Conservation (phyloP, 2,797 vertebrate genomes). For the Netta rufina region DNA sequence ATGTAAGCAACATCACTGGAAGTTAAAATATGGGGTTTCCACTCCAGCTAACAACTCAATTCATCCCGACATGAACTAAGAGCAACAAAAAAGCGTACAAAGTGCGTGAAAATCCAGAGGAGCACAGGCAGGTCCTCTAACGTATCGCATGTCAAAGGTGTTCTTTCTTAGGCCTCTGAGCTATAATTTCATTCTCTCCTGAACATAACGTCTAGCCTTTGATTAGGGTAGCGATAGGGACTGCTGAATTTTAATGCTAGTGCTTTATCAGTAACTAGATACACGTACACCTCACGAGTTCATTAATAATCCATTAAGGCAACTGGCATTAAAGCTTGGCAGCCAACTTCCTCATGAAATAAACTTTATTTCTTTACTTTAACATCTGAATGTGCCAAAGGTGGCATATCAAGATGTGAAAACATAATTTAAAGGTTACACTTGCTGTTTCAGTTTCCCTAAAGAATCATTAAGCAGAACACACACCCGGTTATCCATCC, state of each 20-base stretch:
- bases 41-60: not conserved
- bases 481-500: not conserved
- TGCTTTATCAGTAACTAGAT: slow-evolving; percentile 60
- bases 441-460: not conserved
- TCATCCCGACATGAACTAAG: accelerated
- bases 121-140: not conserved
- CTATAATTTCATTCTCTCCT: not conserved
- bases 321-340: slow-evolving; percentile 45
- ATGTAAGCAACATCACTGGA: not conserved
- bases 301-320: slow-evolving; percentile 71
- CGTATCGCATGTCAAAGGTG: not conserved
- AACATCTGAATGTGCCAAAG: slow-evolving; percentile 44
- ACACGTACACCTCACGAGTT: slow-evolving; percentile 36
- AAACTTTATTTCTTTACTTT: slow-evolving; percentile 37
- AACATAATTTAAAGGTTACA: slow-evolving; percentile 20
- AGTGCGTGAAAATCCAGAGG: not conserved
- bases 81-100: accelerated
- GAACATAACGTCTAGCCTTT: not conserved
- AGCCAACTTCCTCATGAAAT: slow-evolving; percentile 48
- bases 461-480: not conserved
- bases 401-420: slow-evolving; percentile 3
- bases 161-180: not conserved
- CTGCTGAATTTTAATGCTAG: slow-evolving; percentile 52
- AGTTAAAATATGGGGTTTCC: accelerated
- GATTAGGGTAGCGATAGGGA: slow-evolving; percentile 15